Evolutionary conservation across 2,797 vertebrate genomes (phyloP).

Genomic region (Kryptopterus vitreolus): DNA sequence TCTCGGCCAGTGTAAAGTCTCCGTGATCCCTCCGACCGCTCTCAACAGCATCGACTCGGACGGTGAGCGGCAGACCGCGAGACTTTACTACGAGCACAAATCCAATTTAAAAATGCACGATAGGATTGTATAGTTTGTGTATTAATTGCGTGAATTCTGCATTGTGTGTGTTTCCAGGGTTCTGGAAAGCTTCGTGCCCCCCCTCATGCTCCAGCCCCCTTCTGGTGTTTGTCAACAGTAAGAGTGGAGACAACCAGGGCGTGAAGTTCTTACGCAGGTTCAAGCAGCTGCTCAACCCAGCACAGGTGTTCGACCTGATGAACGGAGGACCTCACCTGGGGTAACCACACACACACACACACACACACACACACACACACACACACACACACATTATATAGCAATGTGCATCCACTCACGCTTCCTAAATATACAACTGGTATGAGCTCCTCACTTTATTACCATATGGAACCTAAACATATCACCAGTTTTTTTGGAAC

Average conservation of each 20-base stretch:
- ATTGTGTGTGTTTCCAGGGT: conserved; percentile 72
- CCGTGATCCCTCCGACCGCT: conserved; percentile 93
- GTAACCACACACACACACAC: conserved; percentile 64
- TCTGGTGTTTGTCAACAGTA: conserved; percentile 95
- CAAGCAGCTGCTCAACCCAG: conserved; percentile 94
- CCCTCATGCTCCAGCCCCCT: conserved; percentile 92
- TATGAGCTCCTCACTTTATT: too few relatives aligned
- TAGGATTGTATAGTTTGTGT: background rate
- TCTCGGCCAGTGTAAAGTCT: conserved; percentile 93
- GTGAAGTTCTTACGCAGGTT: conserved; percentile 95
- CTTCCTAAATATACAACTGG: too few relatives aligned
- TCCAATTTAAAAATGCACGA: too few relatives aligned
- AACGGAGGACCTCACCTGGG: conserved; percentile 96
- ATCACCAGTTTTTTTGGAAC: too few relatives aligned
- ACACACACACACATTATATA: conserved; percentile 10
- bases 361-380: conserved; percentile 19
- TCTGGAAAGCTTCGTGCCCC: conserved; percentile 96
- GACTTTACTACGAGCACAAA: background rate
- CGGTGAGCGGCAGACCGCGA: conserved; percentile 73
- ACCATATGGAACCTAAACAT: too few relatives aligned
- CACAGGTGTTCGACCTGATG: conserved; percentile 97
- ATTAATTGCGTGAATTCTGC: conserved; percentile 3
- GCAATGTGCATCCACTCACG: too few relatives aligned
- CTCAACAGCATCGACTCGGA: conserved; percentile 98
- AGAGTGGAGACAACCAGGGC: conserved; percentile 95